Base-by-base conservation (phyloP, 1,140 invertebrate species). In the Atta cephalotes region DNA sequence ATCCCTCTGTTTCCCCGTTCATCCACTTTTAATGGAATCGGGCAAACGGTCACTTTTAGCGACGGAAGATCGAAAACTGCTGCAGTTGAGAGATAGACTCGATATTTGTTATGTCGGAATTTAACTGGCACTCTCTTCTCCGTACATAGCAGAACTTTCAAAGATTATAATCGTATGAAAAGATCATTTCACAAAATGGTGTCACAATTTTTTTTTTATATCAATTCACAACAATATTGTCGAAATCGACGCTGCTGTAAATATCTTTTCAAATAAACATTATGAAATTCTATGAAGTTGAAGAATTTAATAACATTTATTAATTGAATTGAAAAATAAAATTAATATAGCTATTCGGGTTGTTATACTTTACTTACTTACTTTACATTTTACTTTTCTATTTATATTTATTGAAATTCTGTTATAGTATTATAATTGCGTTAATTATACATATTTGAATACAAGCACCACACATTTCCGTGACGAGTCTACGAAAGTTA, bases 21-120 rank as follows among this genome's bases (percentile, higher is more conserved):
- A 81, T 81, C 65, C 28, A 63, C 66, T 66, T 81, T 87, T 87
- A 87, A 81, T 87, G 76, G 71, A 80, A 88, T 80, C 68, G 85
- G 21, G 21, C 79, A 66, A 80, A 45, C 74, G 84, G 85, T 88
- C 87, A 78, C 66, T 87, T 80, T 87, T 81, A 71, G 62, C 63
- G 51, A 28, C 68, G 76, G 71, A 87, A 87, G 86, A 86, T 74
- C 85, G 85, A 66, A 35, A 88, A 88, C 85, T 81, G 53, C 53
- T 81, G 35, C 68, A 72, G 28, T 49, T 25, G 53, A 25, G 35
- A 82, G 58, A 82, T 82, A n/a, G 79, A 82, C 35, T 60, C 35
- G 68, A 7, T 28, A 72, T 45, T 78, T 63, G 58, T 65, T 53
- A 25, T 6, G 79, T 72, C 53, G 53, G 16, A 72, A 82, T 82